A percentile compares a stretch with the other conserved stretches of the same genome.
Evolutionary conservation across 2,797 vertebrate genomes (phyloP).

Genomic region (Perdix hodgsoniae): DNA sequence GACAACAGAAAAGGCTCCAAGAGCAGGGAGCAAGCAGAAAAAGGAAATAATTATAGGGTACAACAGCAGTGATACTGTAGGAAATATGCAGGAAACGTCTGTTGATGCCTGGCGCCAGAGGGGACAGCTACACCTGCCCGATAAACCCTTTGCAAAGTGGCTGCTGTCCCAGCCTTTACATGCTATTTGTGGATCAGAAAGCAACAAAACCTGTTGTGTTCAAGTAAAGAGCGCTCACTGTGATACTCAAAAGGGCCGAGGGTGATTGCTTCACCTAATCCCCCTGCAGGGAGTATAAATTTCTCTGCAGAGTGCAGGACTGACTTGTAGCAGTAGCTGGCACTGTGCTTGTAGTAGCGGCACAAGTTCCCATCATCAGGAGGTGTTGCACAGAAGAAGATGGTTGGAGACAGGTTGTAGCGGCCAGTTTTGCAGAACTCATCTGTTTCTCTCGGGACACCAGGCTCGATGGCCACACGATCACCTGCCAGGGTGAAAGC

Average conservation of each 20-base stretch:
- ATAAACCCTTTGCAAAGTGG: not conserved
- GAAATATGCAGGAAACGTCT: not conserved
- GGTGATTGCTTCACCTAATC: not conserved
- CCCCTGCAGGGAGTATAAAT: fast-evolving
- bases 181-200: not conserved
- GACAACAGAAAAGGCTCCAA: not conserved
- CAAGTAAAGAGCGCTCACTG: not conserved
- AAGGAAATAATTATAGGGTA: conserved; percentile 17
- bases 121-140: not conserved
- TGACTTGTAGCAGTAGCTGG: conserved; percentile 97
- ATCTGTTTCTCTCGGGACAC: conserved; percentile 88
- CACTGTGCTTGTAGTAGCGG: conserved; percentile 92
- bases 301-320: conserved; percentile 22
- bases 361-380: conserved; percentile 94
- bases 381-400: conserved; percentile 96
- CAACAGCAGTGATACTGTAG: not conserved
- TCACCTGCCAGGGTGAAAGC: conserved; percentile 84
- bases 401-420: conserved; percentile 93
- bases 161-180: not conserved
- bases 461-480: conserved; percentile 93
- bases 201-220: not conserved
- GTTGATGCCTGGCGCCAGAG: not conserved
- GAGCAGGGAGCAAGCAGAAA: not conserved
- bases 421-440: conserved; percentile 92
- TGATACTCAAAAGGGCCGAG: not conserved